Evolutionary conservation across 1,140 invertebrate species (phyloP).

Genomic region (Hylaeus volcanicus): DNA sequence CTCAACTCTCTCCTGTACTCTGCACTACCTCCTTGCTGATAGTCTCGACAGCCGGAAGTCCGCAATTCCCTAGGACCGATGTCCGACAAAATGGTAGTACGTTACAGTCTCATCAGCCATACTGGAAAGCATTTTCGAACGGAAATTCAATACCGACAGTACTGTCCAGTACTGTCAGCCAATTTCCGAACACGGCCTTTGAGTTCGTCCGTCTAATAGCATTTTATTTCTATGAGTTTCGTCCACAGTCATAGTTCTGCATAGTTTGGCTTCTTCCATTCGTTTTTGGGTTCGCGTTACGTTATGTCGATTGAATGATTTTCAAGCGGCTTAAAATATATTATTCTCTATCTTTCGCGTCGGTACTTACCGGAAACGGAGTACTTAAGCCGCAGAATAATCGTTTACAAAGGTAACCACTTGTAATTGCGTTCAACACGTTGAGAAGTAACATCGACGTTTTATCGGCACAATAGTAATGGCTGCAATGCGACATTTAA

Average conservation of each 20-base stretch:
- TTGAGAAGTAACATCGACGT: not conserved
- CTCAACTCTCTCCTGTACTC: no score
- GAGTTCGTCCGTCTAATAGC: conserved; percentile 19
- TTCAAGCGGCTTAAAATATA: not conserved
- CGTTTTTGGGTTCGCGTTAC: conserved; percentile 30
- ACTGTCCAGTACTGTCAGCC: no score
- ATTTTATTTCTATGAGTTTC: conserved; percentile 15
- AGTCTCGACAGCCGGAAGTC: no score
- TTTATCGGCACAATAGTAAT: conserved; percentile 47
- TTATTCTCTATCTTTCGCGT: conserved; percentile 26
- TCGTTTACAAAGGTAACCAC: conserved; percentile 31
- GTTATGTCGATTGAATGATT: conserved; percentile 7
- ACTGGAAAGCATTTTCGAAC: no score
- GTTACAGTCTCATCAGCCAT: no score
- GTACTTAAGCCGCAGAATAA: not conserved
- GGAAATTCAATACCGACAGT: no score
- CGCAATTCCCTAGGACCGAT: no score
- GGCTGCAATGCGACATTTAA: conserved; percentile 56
- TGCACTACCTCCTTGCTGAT: no score
- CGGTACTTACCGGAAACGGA: not conserved
- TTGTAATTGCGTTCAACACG: not conserved
- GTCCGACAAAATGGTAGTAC: no score
- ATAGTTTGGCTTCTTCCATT: conserved; percentile 45
- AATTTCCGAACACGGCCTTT: not conserved
- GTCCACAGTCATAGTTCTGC: conserved; percentile 16